Base-by-base conservation (phyloP, 1,140 invertebrate species). In the Pseudomyrmex flavicornis region DNA sequence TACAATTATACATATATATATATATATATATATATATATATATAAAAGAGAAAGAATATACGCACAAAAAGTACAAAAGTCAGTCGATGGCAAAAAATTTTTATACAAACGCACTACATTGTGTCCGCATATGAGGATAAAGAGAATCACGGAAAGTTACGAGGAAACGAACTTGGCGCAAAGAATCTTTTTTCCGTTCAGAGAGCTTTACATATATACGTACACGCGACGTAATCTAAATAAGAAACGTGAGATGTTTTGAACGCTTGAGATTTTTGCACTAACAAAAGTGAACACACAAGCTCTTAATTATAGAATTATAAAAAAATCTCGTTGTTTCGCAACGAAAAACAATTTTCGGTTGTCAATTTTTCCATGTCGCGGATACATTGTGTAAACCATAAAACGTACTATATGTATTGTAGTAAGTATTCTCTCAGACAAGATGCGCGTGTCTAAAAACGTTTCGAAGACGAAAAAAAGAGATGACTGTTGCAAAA, bases 251-350 rank as follows among this genome's bases (percentile, higher is more conserved):
- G 8, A n/a, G 58, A 17, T 26, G 4, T n/a, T 17, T 17, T 3
- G 35, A 35, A 35, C 35, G 35, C 35, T 35, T 35, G 35, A 35
- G 5, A 35, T 7, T 35, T 35, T 35, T 35, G 0, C 0, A 35
- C 35, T 35, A 4, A 35, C 7, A 0, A 35, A 35, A 35, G 35
- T 7, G 0, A 35, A 0, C 5, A 35, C 5, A 35, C 5, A 35
- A 35, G 5, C 35, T 35, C 35, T 35, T 35, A 35, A 35, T 35
- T 35, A 35, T 1, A 35, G 35, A 35, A 35, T 35, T n/a, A 17
- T 63, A 48, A 69, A 59, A 22, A 68, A 17, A 69, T 46, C 75
- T 79, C 63, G 52, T 79, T 79, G 52, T 79, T 69, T 69, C 12
- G 52, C 44, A 26, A 26, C 13, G 13, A 56, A 77, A 22, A n/a